A percentile compares a stretch with the other conserved stretches of the same genome.
These are phyloP conservation scores for Calameuta filiformis DNA, from an alignment of 2,888 invertebrate genomes.

Conservation along the genomic window DNA sequence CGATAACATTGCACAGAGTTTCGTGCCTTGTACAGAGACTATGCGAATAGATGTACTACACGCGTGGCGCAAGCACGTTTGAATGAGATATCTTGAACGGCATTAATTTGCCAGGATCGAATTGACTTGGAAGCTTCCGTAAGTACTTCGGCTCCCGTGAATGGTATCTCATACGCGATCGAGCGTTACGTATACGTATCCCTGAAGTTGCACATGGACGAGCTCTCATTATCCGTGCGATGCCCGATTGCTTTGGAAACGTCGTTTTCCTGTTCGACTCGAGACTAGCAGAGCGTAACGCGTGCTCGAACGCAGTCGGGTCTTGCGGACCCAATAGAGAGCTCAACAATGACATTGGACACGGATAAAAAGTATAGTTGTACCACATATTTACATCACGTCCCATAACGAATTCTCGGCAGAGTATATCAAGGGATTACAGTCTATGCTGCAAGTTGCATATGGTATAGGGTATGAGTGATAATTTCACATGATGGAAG, in stretches of 20 bases:
- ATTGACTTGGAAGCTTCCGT: constrained; percentile 42
- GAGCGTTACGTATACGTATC: constrained; percentile 15
- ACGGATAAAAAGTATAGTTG: background rate
- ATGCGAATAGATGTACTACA: background rate
- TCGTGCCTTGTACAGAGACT: constrained; percentile 11
- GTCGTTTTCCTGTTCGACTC: background rate
- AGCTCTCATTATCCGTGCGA: background rate
- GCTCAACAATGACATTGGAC: background rate
- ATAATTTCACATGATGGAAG: background rate
- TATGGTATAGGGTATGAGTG: background rate
- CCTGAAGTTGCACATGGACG: constrained; percentile 1
- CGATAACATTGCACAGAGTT: constrained; percentile 22
- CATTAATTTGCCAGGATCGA: constrained; percentile 54
- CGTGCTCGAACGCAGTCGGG: background rate
- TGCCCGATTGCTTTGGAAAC: background rate
- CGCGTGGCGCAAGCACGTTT: constrained; percentile 4
- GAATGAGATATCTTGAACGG: constrained; percentile 44
- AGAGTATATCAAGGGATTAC: background rate
- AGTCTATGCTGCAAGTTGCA: background rate
- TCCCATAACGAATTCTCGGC: background rate
- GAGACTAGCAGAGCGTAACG: background rate
- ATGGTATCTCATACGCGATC: constrained; percentile 48
- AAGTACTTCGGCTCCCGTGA: constrained; percentile 36
- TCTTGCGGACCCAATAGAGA: background rate
- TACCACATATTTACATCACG: background rate